Evolutionary conservation across 1,140 invertebrate species (phyloP).

Genomic region (Aphelinus atriplicis): DNA sequence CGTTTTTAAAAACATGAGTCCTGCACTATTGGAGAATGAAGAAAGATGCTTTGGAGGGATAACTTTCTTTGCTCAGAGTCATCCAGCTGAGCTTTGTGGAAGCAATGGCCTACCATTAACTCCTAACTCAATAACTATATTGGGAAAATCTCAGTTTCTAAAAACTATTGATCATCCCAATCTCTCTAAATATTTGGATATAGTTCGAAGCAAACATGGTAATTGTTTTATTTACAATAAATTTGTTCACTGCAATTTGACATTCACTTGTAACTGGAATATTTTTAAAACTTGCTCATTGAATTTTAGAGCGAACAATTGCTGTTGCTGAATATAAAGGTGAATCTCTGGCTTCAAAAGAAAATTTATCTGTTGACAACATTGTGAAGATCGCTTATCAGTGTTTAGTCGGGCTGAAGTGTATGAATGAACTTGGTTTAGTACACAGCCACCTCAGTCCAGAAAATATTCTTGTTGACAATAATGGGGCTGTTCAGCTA

Average conservation of each 20-base stretch:
- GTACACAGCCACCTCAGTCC: constrained; percentile 83
- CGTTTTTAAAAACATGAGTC: constrained; percentile 53
- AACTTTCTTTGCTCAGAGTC: constrained; percentile 90
- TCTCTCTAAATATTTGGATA: constrained; percentile 90
- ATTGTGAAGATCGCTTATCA: constrained; percentile 74
- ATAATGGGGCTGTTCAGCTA: constrained; percentile 79
- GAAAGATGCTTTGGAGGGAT: constrained; percentile 78
- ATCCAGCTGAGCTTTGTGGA: constrained; percentile 92
- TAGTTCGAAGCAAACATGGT: constrained; percentile 95
- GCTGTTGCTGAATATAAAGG: constrained; percentile 88
- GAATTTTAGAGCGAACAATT: constrained; percentile 83
- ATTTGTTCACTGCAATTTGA: not conserved
- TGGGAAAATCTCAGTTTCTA: constrained; percentile 87
- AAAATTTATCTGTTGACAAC: constrained; percentile 63
- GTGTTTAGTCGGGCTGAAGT: constrained; percentile 77
- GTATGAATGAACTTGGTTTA: constrained; percentile 79
- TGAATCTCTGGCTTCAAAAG: constrained; percentile 67
- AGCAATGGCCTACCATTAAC: constrained; percentile 95
- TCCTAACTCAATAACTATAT: constrained; percentile 94
- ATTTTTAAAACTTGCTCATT: constrained; percentile 27
- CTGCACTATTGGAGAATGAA: constrained; percentile 61
- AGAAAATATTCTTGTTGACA: constrained; percentile 85
- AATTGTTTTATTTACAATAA: constrained; percentile 40
- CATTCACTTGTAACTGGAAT: not conserved
- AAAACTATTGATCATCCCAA: constrained; percentile 83